phyloP scores from a whole-genome alignment of 2,113 vertebrate genomes.

The Heterochromis multidens region DNA sequence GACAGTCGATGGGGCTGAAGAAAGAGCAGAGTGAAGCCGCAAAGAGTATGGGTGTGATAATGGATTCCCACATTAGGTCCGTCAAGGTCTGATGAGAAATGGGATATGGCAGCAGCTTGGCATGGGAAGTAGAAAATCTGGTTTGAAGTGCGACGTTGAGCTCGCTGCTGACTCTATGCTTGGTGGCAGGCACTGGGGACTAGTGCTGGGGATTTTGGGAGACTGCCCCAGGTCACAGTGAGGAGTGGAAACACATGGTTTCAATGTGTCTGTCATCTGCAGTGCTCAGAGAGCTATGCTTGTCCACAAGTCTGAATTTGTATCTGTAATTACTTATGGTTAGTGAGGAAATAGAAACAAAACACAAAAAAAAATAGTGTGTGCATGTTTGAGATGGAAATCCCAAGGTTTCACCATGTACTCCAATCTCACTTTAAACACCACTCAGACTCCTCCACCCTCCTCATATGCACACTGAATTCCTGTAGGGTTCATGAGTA shows the following conservation, averaged over 20 bases:
- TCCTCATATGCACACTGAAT: neutral
- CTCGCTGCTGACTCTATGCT: slow-evolving; percentile 9
- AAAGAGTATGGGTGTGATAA: slow-evolving; percentile 47
- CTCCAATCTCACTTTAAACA: neutral
- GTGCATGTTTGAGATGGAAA: neutral
- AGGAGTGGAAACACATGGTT: slow-evolving; percentile 60
- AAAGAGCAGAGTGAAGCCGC: slow-evolving; percentile 26
- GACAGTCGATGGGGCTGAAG: neutral
- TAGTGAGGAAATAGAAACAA: slow-evolving; percentile 2
- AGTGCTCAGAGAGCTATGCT: neutral
- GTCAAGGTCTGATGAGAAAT: slow-evolving; percentile 58
- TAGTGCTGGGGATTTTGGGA: slow-evolving; percentile 39
- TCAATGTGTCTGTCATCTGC: slow-evolving; percentile 29
- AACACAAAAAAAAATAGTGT: neutral
- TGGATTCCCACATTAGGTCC: slow-evolving; percentile 64
- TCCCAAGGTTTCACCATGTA: slow-evolving; percentile 15
- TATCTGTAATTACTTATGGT: slow-evolving; percentile 41
- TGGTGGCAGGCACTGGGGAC: slow-evolving; percentile 34
- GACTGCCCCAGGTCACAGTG: slow-evolving; percentile 20
- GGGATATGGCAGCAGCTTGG: slow-evolving; percentile 63
- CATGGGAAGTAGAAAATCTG: slow-evolving; percentile 43
- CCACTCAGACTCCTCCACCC: neutral
- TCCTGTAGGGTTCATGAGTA: slow-evolving; percentile 58
- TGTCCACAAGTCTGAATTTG: slow-evolving; percentile 6
- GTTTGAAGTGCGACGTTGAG: slow-evolving; percentile 37